Percentiles rank a stretch among this genome's conserved stretches.
Evolutionary conservation across 1,140 invertebrate genomes (phyloP).

Genomic region (Arctopsyche grandis): DNA sequence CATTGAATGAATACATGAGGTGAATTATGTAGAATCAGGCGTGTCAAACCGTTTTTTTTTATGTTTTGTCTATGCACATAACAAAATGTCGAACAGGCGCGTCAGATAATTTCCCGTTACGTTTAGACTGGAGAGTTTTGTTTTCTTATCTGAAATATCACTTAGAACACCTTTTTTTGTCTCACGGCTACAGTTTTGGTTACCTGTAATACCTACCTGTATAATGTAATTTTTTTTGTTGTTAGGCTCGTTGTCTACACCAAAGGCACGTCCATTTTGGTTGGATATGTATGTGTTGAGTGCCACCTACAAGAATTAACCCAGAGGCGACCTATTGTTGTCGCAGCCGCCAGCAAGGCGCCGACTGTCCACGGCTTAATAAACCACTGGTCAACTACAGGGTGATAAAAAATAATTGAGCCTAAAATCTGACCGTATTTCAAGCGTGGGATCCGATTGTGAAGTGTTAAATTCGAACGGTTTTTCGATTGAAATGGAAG

Average conservation of each 20-base stretch:
- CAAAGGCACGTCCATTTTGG: constrained; percentile 7
- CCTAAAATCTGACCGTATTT: background rate
- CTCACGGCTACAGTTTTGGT: background rate
- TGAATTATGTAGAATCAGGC: too few relatives aligned
- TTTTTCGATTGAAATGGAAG: too few relatives aligned
- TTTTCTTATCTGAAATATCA: background rate
- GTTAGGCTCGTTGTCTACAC: background rate
- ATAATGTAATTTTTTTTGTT: background rate
- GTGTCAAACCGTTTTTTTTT: too few relatives aligned
- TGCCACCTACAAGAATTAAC: constrained; percentile 40
- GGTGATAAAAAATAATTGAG: background rate
- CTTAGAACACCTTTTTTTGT: background rate
- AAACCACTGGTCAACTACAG: constrained; percentile 26
- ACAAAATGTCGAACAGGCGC: too few relatives aligned
- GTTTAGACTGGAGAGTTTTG: background rate
- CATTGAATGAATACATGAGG: too few relatives aligned
- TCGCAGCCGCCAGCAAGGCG: constrained; percentile 32
- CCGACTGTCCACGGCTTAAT: constrained; percentile 38
- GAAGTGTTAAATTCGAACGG: too few relatives aligned
- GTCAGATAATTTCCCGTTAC: too few relatives aligned
- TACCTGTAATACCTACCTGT: background rate
- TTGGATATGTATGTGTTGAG: constrained; percentile 9
- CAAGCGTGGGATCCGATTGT: too few relatives aligned
- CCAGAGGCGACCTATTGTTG: constrained; percentile 37
- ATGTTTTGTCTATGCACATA: too few relatives aligned